These are phyloP conservation scores for Deilephila porcellus DNA, from an alignment of 2,888 invertebrate species.

Conservation along the genomic window DNA sequence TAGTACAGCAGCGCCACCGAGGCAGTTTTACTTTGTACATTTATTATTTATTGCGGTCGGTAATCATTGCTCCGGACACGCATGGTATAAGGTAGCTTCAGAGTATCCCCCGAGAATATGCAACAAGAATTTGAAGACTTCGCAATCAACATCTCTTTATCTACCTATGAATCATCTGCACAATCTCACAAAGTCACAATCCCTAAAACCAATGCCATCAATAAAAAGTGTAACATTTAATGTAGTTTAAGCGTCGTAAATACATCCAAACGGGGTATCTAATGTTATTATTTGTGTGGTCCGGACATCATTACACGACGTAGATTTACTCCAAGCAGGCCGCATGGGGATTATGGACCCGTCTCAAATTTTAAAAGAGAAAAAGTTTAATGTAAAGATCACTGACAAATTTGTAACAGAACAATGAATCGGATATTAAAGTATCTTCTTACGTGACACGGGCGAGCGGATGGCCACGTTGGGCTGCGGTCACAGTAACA, in stretches of 20 bases:
- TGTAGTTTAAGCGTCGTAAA: constrained; percentile 5
- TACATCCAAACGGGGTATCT: constrained; percentile 45
- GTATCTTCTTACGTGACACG: constrained; percentile 83
- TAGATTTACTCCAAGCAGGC: constrained; percentile 75
- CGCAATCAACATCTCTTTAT: not conserved
- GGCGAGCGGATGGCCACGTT: constrained; percentile 74
- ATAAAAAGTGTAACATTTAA: not conserved
- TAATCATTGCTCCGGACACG: not conserved
- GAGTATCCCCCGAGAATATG: too few species aligned
- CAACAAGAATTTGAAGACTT: too few species aligned
- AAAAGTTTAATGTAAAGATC: constrained; percentile 84
- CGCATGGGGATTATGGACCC: constrained; percentile 78
- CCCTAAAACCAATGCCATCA: not conserved
- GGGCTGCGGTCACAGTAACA: constrained; percentile 58
- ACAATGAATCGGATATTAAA: constrained; percentile 84
- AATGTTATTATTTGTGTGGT: constrained; percentile 78
- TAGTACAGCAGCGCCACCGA: too few species aligned
- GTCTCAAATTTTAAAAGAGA: constrained; percentile 79
- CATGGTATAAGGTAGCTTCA: not conserved
- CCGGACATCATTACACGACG: constrained; percentile 66
- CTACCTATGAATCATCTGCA: constrained; percentile 2
- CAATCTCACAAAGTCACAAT: not conserved
- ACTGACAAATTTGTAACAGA: constrained; percentile 85
- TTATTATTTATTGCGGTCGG: not conserved
- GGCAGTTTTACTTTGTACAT: not conserved